Conservation (phyloP, 92 coral and sea anemone genomes). For the Umimayanthus chanpuru region DNA sequence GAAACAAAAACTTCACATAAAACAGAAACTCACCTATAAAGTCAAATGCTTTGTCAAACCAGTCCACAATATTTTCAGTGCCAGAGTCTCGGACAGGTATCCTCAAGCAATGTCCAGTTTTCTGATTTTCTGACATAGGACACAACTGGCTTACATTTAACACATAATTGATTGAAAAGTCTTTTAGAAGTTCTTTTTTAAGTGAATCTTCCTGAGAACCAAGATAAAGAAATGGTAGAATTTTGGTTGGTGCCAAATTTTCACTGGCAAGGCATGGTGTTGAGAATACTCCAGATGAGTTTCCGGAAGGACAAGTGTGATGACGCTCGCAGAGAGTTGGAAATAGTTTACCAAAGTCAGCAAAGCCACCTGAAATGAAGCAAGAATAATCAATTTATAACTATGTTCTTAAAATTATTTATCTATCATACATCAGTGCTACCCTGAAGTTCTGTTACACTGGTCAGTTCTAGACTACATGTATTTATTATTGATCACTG, state of each 20-base stretch:
- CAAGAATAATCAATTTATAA: too few species aligned
- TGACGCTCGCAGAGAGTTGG: slow-evolving; percentile 65
- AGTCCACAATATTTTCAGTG: slow-evolving; percentile 64
- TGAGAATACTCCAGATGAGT: slow-evolving; percentile 58
- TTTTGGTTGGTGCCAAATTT: slow-evolving; percentile 62
- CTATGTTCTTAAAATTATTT: too few species aligned
- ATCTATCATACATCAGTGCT: too few species aligned
- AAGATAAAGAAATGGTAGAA: slow-evolving; percentile 66
- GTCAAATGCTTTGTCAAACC: slow-evolving; percentile 66
- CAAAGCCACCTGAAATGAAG: slow-evolving; percentile 72
- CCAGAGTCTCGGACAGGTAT: slow-evolving; percentile 68
- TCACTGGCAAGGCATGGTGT: slow-evolving; percentile 67
- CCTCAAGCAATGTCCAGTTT: slow-evolving; percentile 53
- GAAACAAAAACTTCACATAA: too few species aligned
- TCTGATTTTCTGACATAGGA: slow-evolving; percentile 58
- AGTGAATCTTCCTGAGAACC: slow-evolving; percentile 66
- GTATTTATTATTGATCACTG: too few species aligned
- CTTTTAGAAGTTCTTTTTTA: slow-evolving; percentile 58
- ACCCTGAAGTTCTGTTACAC: too few species aligned
- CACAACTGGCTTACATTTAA: slow-evolving; percentile 68
- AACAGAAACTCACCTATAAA: slow-evolving; percentile 58
- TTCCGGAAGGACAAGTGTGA: slow-evolving; percentile 30
- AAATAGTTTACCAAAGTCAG: slow-evolving; percentile 58
- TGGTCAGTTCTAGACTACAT: too few species aligned
- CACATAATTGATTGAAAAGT: slow-evolving; percentile 60